These are phyloP conservation scores for rat (Rattus norvegicus) DNA, from an alignment of 2,113 vertebrate genomes.

Conservation along the genomic window DNA sequence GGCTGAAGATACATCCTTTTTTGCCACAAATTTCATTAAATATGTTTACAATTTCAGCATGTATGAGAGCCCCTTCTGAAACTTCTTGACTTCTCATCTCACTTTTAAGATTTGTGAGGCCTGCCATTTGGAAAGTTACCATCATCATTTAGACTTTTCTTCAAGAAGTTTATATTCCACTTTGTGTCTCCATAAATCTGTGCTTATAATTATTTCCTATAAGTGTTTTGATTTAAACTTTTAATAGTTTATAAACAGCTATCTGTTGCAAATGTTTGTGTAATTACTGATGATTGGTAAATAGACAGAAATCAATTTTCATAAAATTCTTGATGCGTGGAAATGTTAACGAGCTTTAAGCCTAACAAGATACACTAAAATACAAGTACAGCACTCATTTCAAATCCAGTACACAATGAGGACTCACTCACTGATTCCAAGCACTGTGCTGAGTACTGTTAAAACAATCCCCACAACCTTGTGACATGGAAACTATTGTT, in stretches of 20 bases:
- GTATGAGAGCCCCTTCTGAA: neutral
- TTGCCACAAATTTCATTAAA: neutral
- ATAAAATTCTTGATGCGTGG: neutral
- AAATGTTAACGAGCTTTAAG: neutral
- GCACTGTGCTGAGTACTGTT: neutral
- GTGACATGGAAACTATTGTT: neutral
- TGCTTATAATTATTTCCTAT: neutral
- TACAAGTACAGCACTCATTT: neutral
- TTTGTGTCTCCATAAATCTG: neutral
- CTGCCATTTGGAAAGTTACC: neutral
- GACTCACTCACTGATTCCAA: neutral
- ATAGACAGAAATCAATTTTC: neutral
- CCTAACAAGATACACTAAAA: neutral
- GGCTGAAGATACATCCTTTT: neutral
- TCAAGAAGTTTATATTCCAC: neutral
- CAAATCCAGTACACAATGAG: neutral
- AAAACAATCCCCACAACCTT: neutral
- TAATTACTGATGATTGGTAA: neutral
- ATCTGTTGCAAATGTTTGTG: neutral
- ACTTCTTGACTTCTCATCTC: neutral
- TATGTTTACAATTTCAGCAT: neutral
- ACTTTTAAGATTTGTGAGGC: neutral
- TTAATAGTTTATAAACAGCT: neutral
- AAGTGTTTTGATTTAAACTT: neutral
- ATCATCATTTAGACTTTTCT: neutral